These are phyloP conservation scores for Nyleta sp. DNA, from an alignment of 2,888 invertebrate genomes.

Conservation along the genomic window DNA sequence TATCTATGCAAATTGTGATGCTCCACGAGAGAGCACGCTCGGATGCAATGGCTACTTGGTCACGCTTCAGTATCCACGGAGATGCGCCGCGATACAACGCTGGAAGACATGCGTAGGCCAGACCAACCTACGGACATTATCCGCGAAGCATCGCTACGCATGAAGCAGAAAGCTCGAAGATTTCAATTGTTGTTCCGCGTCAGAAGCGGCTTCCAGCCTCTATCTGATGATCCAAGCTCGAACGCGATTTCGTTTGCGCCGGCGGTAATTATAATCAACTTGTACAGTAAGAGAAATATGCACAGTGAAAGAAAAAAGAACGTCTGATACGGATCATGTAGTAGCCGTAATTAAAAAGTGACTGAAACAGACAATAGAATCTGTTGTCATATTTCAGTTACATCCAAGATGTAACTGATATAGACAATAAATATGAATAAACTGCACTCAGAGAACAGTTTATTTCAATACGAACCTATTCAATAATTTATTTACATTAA, in stretches of 20 bases:
- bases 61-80: conserved; percentile 64
- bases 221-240: conserved; percentile 37
- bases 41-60: conserved; percentile 67
- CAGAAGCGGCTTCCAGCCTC: conserved; percentile 18
- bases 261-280: too few species aligned
- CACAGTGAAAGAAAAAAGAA: too few species aligned
- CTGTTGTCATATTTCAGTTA: too few species aligned
- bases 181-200: conserved; percentile 53
- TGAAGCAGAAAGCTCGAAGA: conserved; percentile 57
- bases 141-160: conserved; percentile 55
- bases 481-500: too few species aligned
- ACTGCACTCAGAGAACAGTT: too few species aligned
- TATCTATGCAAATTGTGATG: conserved; percentile 62
- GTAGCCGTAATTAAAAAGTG: too few species aligned
- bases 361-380: too few species aligned
- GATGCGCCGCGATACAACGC: conserved; percentile 64
- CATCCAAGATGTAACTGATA: too few species aligned
- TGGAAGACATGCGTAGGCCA: conserved; percentile 36
- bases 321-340: too few species aligned
- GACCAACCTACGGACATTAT: conserved; percentile 33
- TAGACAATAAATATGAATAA: too few species aligned
- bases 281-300: too few species aligned
- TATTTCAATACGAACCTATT: too few species aligned
- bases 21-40: conserved; percentile 27
- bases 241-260: conserved; percentile 1